Evolutionary conservation across 2,113 vertebrate genomes (phyloP).

Genomic region (Catharus bicknelli): DNA sequence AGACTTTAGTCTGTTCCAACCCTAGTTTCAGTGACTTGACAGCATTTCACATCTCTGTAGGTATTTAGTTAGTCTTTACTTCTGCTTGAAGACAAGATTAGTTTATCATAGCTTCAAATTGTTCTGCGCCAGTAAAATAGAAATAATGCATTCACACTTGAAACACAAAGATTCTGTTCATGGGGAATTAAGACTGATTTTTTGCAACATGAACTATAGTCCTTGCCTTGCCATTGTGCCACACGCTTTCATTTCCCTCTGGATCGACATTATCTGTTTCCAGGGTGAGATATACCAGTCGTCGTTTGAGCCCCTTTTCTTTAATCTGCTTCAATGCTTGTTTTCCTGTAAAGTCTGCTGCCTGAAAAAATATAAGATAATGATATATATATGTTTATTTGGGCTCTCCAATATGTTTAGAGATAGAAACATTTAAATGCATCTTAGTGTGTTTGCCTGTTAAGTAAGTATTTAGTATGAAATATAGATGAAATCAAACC

Average conservation of each 20-base stretch:
- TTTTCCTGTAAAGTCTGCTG: constrained; percentile 92
- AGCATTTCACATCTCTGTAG: not conserved
- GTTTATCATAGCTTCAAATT: not conserved
- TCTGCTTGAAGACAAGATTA: not conserved
- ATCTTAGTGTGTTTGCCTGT: constrained; percentile 46
- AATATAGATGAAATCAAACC: constrained; percentile 52
- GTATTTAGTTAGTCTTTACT: not conserved
- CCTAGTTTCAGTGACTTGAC: not conserved
- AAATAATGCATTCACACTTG: not conserved
- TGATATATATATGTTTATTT: constrained; percentile 45
- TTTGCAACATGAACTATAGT: not conserved
- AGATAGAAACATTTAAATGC: constrained; percentile 47
- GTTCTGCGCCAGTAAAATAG: not conserved
- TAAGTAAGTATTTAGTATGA: constrained; percentile 46
- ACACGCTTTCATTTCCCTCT: constrained; percentile 95
- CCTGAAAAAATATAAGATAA: constrained; percentile 73
- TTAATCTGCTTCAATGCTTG: constrained; percentile 89
- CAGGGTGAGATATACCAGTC: constrained; percentile 86
- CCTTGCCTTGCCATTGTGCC: constrained; percentile 87
- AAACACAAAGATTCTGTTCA: not conserved
- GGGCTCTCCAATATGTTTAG: constrained; percentile 42
- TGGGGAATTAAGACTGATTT: not conserved
- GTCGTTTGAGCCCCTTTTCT: constrained; percentile 85
- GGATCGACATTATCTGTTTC: constrained; percentile 90
- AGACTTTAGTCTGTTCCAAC: not conserved